Percentiles rank a stretch among this genome's conserved stretches.
Conservation (phyloP, 2,797 vertebrate genomes). For the Scomberomorus guttatus region DNA sequence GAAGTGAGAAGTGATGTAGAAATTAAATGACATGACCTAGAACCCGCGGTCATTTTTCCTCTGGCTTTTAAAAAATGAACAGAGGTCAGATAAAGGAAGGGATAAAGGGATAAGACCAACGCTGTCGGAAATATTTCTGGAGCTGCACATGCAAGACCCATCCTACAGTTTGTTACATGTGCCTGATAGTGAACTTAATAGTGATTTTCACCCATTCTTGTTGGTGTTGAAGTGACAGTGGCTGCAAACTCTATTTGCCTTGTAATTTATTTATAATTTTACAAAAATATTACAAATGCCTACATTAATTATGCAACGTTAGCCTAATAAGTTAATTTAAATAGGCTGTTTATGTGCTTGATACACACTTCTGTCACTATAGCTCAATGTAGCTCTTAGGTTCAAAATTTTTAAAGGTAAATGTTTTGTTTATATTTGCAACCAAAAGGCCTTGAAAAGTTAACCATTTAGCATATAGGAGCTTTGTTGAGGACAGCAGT, state of each 20-base stretch:
- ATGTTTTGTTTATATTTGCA: constrained; percentile 1
- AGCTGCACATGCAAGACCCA: background rate
- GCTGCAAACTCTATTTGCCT: constrained; percentile 15
- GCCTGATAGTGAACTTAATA: background rate
- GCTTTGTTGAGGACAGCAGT: background rate
- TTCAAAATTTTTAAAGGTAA: background rate
- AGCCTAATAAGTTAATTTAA: constrained; percentile 27
- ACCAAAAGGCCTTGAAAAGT: background rate
- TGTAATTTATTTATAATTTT: constrained; percentile 30
- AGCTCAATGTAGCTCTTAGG: background rate
- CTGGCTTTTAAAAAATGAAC: constrained; percentile 13
- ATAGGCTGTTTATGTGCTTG: background rate
- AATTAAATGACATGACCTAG: constrained; percentile 62
- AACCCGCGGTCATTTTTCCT: constrained; percentile 27
- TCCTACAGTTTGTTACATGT: background rate
- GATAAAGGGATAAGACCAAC: background rate
- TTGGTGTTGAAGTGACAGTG: constrained; percentile 2
- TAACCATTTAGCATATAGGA: background rate
- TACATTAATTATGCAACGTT: constrained; percentile 19
- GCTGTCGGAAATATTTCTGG: background rate
- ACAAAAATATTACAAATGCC: constrained; percentile 29
- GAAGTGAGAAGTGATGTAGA: constrained; percentile 58
- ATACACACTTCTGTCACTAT: constrained; percentile 9
- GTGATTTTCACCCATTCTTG: background rate
- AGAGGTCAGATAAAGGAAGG: constrained; percentile 35